These are phyloP conservation scores for Notarius lentiginosus DNA, from an alignment of 2,113 vertebrate genomes.

Conservation along the genomic window DNA sequence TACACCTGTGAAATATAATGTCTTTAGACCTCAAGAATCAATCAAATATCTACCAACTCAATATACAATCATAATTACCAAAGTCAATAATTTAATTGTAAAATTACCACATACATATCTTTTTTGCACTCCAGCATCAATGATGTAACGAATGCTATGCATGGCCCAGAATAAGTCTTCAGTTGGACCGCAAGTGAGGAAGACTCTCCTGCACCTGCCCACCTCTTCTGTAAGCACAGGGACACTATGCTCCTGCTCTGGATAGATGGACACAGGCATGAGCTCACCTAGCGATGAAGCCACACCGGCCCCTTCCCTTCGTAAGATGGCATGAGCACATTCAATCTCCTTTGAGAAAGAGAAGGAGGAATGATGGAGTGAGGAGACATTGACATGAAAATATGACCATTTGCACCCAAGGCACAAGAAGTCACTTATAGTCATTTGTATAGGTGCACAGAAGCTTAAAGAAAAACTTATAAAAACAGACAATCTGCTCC, in stretches of 20 bases:
- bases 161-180: constrained; percentile 74
- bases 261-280: constrained; percentile 74
- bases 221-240: constrained; percentile 55
- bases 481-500: background rate
- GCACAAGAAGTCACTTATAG: background rate
- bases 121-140: constrained; percentile 81
- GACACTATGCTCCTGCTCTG: constrained; percentile 58
- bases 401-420: background rate
- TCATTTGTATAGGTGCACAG: background rate
- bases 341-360: constrained; percentile 76
- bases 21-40: background rate
- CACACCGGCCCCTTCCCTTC: constrained; percentile 71
- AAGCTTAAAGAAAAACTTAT: background rate
- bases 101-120: constrained; percentile 73
- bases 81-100: background rate
- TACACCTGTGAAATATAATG: constrained; percentile 76
- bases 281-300: constrained; percentile 78
- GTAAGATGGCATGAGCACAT: constrained; percentile 76
- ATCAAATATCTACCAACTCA: background rate
- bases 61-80: background rate
- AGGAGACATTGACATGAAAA: constrained; percentile 2
- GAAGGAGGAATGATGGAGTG: background rate
- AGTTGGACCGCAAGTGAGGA: constrained; percentile 75
- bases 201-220: constrained; percentile 72
- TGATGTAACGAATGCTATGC: constrained; percentile 77